Base-by-base conservation (phyloP, 2,888 invertebrate species). In the Ophraella communa region DNA sequence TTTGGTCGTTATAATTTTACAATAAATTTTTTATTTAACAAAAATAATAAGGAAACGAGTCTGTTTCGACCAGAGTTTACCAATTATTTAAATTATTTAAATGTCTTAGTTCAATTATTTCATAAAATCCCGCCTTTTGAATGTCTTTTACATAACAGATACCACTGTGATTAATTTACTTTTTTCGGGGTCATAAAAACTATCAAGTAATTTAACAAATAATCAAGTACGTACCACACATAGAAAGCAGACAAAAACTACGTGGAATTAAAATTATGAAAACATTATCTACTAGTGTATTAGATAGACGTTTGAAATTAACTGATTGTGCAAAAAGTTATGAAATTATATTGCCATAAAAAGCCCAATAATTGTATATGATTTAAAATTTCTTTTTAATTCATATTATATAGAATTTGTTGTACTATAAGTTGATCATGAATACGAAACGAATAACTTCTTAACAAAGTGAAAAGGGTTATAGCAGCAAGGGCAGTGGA, bases 51-150 rank as follows among this genome's bases (percentile, higher is more conserved):
- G 53, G 39, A 53, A 39, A 53, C 23, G 20, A 53, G 7, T 53
- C 10, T 5, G n/a, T 21, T 27, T 17, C 5, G 53, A 35, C 18
- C 35, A 18, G 18, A 52, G n/a, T 23, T n/a, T 2, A 23, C 45
- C 45, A 20, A 52, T 52, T 33, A 30, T 33, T 21, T 35, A 35
- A 53, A 53, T 23, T 53, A 39, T 53, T 53, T 53, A 39, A 53
- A 39, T 53, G n/a, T n/a, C n/a, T n/a, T n/a, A n/a, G 20, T 23
- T 14, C 21, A 21, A 53, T 53, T 53, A 53, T 53, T 53, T 35
- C 53, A 53, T 53, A 53, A 53, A 52, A 53, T 33, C n/a, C 53
- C 53, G 53, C 53, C 53, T 39, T 53, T 53, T 53, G 33, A 17
- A 20, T n/a, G 27, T 33, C 33, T 52, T 20, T 18, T 7, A 35